Base-by-base conservation (phyloP, 2,797 vertebrate genomes). In the Babyrousa celebensis region DNA sequence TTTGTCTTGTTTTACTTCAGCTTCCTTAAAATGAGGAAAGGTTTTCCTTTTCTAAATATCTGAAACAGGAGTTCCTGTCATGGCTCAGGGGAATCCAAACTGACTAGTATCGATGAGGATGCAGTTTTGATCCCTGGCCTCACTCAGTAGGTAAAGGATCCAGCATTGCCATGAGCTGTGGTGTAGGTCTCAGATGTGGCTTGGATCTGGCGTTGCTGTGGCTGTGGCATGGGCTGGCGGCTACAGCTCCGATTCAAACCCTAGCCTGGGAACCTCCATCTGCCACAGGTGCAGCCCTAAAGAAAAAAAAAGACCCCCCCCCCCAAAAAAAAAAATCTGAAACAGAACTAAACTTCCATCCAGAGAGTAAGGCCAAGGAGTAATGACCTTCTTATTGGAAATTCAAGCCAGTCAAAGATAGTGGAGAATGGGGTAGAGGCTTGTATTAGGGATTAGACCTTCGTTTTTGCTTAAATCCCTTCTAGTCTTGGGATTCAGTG, bases 11-110 rank as follows among this genome's bases (percentile, higher is more conserved):
- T 96, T 92, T 54, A 56, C 16, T 70, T 95, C 60, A 71, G 10
- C 18, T 77, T 95, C 77, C 90, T 95, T 68, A 77, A 90, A 95
- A 94, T 20, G n/a, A 85, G 11, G 62, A 67, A 48, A 85, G 6
- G 9, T 63, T 96, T 96, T 89, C 8, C 23, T 91, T 87, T 89
- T 67, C 60, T 48, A 48, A 12, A 82, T 83, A 78, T 78, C 40
- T 54, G 36, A 96, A 86, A 29, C 29, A 91, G 83, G 43, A 48
- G 43, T 48, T 48, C 9, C 43, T 10, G 9, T 7, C 43, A 48
- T 48, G 43, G 43, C 43, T 48, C 43, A 48, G 43, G 6, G 43
- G 43, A 48, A 48, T 7, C 9, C 6, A 48, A 48, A 7, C 43
- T 48, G 43, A 48, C 6, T 48, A 48, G 43, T 48, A 48, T 6